phyloP scores from a whole-genome alignment of 2,797 vertebrate species.

The Gambusia yucatana region DNA sequence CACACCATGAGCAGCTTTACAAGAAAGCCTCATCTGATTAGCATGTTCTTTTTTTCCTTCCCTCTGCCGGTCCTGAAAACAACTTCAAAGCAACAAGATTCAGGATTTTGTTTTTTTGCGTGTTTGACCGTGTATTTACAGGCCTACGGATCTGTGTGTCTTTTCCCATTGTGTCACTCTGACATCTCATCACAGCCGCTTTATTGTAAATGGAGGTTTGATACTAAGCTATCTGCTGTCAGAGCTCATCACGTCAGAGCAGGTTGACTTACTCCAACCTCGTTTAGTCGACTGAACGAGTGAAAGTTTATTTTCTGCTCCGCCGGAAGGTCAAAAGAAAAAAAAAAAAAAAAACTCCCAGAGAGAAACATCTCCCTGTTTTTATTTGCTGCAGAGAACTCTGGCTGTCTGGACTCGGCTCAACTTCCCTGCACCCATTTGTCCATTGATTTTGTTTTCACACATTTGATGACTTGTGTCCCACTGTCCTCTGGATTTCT shows the following conservation, averaged over 20 bases:
- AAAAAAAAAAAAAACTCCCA: slow-evolving; percentile 2
- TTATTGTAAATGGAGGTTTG: slow-evolving; percentile 52
- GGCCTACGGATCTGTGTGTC: slow-evolving; percentile 29
- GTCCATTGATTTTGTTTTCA: not conserved
- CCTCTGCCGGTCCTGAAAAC: slow-evolving; percentile 27
- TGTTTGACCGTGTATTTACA: slow-evolving; percentile 10
- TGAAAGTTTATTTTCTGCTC: slow-evolving; percentile 25
- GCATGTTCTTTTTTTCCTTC: slow-evolving; percentile 45
- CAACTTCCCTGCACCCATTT: not conserved
- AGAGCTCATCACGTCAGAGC: slow-evolving; percentile 48
- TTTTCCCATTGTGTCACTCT: slow-evolving; percentile 37
- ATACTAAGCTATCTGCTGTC: slow-evolving; percentile 51
- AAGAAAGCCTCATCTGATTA: slow-evolving; percentile 39
- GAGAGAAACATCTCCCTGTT: slow-evolving; percentile 18
- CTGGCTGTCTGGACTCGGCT: slow-evolving; percentile 12
- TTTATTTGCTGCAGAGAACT: slow-evolving; percentile 5
- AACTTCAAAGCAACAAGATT: slow-evolving; percentile 7
- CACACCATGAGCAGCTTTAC: slow-evolving; percentile 22
- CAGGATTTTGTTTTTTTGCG: not conserved
- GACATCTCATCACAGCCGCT: slow-evolving; percentile 32
- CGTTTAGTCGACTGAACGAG: slow-evolving; percentile 27
- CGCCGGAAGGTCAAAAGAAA: slow-evolving; percentile 15
- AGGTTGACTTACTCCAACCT: slow-evolving; percentile 44
- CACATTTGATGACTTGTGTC: slow-evolving; percentile 15
- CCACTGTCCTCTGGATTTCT: slow-evolving; percentile 9